phyloP scores from a whole-genome alignment of 2,113 vertebrate species.

The Hippocampus mohnikei region DNA sequence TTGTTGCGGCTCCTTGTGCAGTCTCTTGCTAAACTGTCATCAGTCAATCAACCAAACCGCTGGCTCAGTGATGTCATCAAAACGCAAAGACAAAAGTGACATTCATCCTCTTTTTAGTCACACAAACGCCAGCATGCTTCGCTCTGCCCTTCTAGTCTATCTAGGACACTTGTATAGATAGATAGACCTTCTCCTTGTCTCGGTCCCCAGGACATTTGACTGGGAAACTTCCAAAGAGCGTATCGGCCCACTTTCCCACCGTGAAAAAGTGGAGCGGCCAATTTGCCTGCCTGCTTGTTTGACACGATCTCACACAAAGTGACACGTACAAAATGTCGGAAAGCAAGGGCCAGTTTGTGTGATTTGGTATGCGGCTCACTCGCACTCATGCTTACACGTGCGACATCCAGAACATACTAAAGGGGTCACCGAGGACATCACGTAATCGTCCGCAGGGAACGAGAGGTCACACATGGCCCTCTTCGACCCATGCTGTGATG shows the following conservation, averaged over 20 bases:
- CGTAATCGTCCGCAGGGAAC: slow-evolving; percentile 1
- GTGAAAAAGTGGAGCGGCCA: slow-evolving; percentile 76
- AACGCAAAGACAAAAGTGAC: slow-evolving; percentile 42
- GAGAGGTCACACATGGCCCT: slow-evolving; percentile 13
- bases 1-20: no score
- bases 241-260: slow-evolving; percentile 76
- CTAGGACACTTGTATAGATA: slow-evolving; percentile 79
- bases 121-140: slow-evolving; percentile 37
- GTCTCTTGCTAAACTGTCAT: slow-evolving; percentile 29
- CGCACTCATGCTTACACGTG: not conserved
- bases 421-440: not conserved
- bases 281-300: slow-evolving; percentile 63
- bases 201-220: slow-evolving; percentile 75
- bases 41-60: not conserved
- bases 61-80: slow-evolving; percentile 37
- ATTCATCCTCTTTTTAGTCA: slow-evolving; percentile 50
- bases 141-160: slow-evolving; percentile 59
- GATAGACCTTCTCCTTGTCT: slow-evolving; percentile 79
- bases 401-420: not conserved
- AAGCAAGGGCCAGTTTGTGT: slow-evolving; percentile 19
- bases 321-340: slow-evolving; percentile 15
- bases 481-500: slow-evolving; percentile 30
- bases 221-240: slow-evolving; percentile 82
- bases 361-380: not conserved
- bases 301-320: slow-evolving; percentile 48